Percentiles rank a stretch among this genome's conserved stretches.
phyloP scores from a whole-genome alignment of 2,113 vertebrate species.

The Etia nguti region DNA sequence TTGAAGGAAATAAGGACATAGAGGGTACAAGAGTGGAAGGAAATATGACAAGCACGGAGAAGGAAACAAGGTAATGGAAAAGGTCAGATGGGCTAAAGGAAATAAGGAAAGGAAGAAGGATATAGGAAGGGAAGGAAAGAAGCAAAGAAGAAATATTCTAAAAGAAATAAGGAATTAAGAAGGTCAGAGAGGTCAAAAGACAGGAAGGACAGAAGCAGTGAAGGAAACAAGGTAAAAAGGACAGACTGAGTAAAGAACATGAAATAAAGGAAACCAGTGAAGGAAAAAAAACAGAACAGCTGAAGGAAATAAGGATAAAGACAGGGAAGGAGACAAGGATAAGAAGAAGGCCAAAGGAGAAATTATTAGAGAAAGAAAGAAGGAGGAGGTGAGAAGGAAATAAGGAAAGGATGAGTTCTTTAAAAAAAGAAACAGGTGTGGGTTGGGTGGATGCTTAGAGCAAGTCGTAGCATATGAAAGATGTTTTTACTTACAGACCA shows the following conservation, averaged over 20 bases:
- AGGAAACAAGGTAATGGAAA: background rate
- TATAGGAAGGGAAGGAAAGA: background rate
- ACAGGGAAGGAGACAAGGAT: background rate
- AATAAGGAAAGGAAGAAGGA: background rate
- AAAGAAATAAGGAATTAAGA: background rate
- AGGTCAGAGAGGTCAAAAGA: background rate
- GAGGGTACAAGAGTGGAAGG: background rate
- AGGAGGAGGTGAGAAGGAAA: background rate
- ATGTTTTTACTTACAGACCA: background rate
- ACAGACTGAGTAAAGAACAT: background rate
- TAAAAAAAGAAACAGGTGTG: background rate
- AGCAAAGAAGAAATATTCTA: rapidly evolving
- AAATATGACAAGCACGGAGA: background rate
- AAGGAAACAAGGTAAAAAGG: background rate
- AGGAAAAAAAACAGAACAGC: background rate
- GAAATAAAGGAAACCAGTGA: background rate
- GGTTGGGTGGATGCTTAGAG: rapidly evolving
- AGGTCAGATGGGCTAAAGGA: background rate
- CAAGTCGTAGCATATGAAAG: rapidly evolving
- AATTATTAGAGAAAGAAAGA: background rate
- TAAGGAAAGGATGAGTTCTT: background rate
- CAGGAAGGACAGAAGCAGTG: background rate
- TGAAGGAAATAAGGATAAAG: background rate
- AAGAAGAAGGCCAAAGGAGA: background rate
- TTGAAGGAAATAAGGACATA: background rate